Conservation (phyloP, 2,888 invertebrate species). For the Scaptomyza parva region DNA sequence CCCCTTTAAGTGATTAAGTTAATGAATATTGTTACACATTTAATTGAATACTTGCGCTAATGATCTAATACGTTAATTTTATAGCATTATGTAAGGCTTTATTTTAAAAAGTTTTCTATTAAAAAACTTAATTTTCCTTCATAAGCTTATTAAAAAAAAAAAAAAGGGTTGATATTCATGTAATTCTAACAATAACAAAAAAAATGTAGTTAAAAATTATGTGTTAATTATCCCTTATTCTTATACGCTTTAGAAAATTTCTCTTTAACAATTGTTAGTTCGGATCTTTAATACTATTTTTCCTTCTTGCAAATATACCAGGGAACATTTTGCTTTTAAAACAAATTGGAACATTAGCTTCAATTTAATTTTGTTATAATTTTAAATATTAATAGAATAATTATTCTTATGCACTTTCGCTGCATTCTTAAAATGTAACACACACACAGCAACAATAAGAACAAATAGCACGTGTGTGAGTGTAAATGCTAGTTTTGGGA, state of each 20-base stretch:
- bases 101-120: too few species aligned
- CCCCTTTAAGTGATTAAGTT: not conserved
- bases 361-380: not conserved
- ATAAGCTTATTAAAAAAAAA: too few species aligned
- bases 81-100: not conserved
- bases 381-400: conserved; percentile 5
- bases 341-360: conserved; percentile 13
- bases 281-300: conserved; percentile 5
- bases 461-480: conserved; percentile 26
- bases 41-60: not conserved
- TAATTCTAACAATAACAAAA: too few species aligned
- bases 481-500: conserved; percentile 15
- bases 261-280: not conserved
- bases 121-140: too few species aligned
- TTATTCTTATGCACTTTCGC: conserved; percentile 28
- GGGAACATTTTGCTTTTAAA: not conserved
- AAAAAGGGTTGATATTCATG: too few species aligned
- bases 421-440: conserved; percentile 21
- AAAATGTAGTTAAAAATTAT: too few species aligned
- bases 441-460: conserved; percentile 32
- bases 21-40: not conserved
- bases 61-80: not conserved
- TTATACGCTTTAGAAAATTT: not conserved
- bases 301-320: not conserved
- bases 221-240: not conserved